A percentile compares a stretch with the other conserved stretches of the same genome.
phyloP scores from a whole-genome alignment of 2,113 vertebrate genomes.

The Notarius lentiginosus region DNA sequence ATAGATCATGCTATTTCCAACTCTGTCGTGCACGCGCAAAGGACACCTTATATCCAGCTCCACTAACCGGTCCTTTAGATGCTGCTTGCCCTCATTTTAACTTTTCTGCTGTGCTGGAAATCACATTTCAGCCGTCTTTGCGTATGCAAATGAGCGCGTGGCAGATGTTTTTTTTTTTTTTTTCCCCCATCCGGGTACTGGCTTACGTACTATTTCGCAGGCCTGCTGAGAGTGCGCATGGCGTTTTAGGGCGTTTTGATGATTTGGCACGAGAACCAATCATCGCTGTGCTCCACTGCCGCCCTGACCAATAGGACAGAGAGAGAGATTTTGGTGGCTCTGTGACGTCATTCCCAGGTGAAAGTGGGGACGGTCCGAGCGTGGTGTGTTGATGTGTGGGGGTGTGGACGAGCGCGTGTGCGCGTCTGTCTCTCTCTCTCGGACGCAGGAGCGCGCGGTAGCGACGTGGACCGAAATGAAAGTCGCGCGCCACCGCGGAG shows the following conservation, averaged over 20 bases:
- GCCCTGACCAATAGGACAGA: not conserved
- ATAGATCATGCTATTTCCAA: not conserved
- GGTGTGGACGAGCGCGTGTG: not conserved
- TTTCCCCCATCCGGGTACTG: not conserved
- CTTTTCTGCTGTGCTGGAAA: not conserved
- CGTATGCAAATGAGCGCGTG: constrained; percentile 23
- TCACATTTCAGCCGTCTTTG: not conserved
- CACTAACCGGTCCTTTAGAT: not conserved
- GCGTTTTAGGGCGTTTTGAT: not conserved
- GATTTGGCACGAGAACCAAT: not conserved
- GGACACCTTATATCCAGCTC: not conserved
- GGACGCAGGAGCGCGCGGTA: constrained; percentile 36
- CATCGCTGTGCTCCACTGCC: not conserved
- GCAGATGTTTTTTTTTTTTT: not conserved
- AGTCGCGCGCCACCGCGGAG: constrained; percentile 14
- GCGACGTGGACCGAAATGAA: constrained; percentile 45
- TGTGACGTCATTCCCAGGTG: constrained; percentile 13
- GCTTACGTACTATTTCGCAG: not conserved
- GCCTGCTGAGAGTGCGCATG: not conserved
- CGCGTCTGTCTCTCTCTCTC: constrained; percentile 22
- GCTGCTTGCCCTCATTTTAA: not conserved
- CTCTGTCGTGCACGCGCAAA: not conserved
- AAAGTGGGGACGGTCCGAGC: not conserved
- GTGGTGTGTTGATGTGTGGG: constrained; percentile 10
- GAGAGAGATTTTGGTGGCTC: not conserved